Evolutionary conservation across 2,888 invertebrate genomes (phyloP).

Genomic region (Boloria selene): DNA sequence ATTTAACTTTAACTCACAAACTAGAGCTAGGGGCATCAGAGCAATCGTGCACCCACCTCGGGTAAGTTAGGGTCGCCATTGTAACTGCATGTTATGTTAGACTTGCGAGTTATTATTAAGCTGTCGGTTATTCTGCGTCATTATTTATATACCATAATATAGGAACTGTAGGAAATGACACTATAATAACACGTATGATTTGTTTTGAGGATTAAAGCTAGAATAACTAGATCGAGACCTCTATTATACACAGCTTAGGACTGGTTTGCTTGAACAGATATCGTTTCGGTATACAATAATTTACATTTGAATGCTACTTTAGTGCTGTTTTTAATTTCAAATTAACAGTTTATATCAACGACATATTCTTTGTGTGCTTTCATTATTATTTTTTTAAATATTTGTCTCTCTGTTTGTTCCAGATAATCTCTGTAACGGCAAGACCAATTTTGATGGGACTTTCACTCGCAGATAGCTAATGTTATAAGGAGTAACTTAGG

Average conservation of each 20-base stretch:
- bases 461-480: too few species aligned
- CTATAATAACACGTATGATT: constrained; percentile 28
- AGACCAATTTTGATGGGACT: too few species aligned
- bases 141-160: constrained; percentile 27
- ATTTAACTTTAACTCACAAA: constrained; percentile 3
- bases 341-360: too few species aligned
- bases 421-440: too few species aligned
- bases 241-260: neutral
- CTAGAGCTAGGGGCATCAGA: constrained; percentile 8
- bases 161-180: constrained; percentile 26
- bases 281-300: too few species aligned
- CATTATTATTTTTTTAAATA: too few species aligned
- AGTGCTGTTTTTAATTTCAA: too few species aligned
- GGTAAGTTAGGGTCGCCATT: constrained; percentile 16
- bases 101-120: constrained; percentile 28
- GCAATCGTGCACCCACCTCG: constrained; percentile 16
- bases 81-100: constrained; percentile 27
- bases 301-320: too few species aligned
- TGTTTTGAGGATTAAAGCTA: constrained; percentile 24
- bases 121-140: constrained; percentile 28
- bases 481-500: too few species aligned
- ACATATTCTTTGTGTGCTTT: too few species aligned
- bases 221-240: constrained; percentile 12
- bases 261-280: too few species aligned
- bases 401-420: too few species aligned